phyloP scores from a whole-genome alignment of 2,888 invertebrate genomes.

The Exephanes ischioxanthus region DNA sequence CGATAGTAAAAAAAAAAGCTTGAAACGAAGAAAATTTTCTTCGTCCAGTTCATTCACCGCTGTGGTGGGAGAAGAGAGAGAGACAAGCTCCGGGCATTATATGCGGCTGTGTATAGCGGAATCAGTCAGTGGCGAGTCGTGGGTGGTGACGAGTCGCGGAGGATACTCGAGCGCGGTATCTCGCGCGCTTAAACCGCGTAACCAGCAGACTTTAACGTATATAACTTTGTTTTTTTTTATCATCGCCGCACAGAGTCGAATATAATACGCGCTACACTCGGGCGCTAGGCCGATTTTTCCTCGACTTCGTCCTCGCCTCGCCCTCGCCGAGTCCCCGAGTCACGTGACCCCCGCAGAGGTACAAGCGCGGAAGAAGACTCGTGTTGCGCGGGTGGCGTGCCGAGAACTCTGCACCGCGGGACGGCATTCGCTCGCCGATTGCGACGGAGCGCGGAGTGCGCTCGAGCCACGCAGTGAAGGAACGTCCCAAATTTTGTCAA shows the following conservation, averaged over 20 bases:
- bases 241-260: not conserved
- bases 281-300: not conserved
- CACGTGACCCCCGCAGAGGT: not conserved
- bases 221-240: conserved; percentile 32
- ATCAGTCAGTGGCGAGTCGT: conserved; percentile 84
- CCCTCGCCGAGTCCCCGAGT: not conserved
- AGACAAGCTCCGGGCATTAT: conserved; percentile 83
- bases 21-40: conserved; percentile 51
- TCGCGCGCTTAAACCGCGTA: conserved; percentile 50
- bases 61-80: conserved; percentile 82
- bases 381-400: conserved; percentile 24
- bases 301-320: conserved; percentile 7
- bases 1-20: not conserved
- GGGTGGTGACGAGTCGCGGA: conserved; percentile 82
- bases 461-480: not conserved
- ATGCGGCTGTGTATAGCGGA: conserved; percentile 80
- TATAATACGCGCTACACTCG: not conserved
- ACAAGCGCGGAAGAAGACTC: conserved; percentile 16
- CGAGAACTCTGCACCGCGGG: not conserved
- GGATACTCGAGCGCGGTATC: conserved; percentile 51
- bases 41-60: conserved; percentile 72
- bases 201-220: not conserved
- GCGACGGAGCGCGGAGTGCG: conserved; percentile 10
- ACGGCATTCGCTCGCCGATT: conserved; percentile 7
- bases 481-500: not conserved